Evolutionary conservation across 2,888 invertebrate species (phyloP).

Genomic region (Cantharis flavilabris): DNA sequence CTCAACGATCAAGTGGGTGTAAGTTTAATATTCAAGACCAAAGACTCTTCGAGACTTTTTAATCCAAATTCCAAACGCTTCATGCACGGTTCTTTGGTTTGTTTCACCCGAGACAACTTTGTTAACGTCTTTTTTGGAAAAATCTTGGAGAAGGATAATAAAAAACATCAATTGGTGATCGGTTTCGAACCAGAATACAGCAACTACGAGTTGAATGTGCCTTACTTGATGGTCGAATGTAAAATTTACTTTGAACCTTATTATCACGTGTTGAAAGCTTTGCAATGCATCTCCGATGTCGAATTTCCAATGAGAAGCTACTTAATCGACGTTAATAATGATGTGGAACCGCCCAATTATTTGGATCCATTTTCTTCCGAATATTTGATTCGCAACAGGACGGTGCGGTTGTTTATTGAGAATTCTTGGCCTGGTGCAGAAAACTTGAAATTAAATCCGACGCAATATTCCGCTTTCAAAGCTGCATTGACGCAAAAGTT

Average conservation of each 20-base stretch:
- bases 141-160: slow-evolving; percentile 63
- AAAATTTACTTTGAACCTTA: slow-evolving; percentile 83
- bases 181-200: slow-evolving; percentile 15
- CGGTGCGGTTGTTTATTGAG: background rate
- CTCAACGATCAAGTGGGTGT: slow-evolving; percentile 57
- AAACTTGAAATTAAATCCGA: slow-evolving; percentile 63
- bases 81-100: slow-evolving; percentile 73
- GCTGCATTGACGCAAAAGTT: slow-evolving; percentile 73
- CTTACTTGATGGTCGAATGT: slow-evolving; percentile 73
- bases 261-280: slow-evolving; percentile 69
- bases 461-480: slow-evolving; percentile 70
- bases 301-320: slow-evolving; percentile 71
- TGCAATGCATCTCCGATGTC: slow-evolving; percentile 62
- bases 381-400: slow-evolving; percentile 11
- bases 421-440: slow-evolving; percentile 57
- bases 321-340: slow-evolving; percentile 61
- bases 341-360: slow-evolving; percentile 52
- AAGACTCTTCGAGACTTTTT: slow-evolving; percentile 43
- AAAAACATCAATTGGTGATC: slow-evolving; percentile 58
- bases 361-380: slow-evolving; percentile 33
- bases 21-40: slow-evolving; percentile 41
- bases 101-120: slow-evolving; percentile 74
- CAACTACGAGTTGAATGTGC: slow-evolving; percentile 38
- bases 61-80: slow-evolving; percentile 62
- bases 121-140: slow-evolving; percentile 70